Conservation (phyloP, 2,797 vertebrate species). For the Sebastes kiyomatsui region DNA sequence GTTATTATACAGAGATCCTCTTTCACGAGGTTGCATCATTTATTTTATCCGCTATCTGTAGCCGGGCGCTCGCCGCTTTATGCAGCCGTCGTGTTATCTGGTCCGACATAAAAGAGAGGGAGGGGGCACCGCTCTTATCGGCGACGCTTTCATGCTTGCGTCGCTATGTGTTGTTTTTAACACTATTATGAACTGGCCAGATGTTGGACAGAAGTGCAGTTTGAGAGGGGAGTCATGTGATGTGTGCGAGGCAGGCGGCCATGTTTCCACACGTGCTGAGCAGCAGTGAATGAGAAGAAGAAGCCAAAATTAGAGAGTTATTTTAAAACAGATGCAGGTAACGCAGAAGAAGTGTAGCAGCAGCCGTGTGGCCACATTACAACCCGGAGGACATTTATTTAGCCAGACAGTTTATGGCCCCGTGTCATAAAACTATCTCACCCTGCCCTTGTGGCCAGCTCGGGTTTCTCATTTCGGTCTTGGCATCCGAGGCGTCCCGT, state of each 20-base stretch:
- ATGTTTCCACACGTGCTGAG: slow-evolving; percentile 64
- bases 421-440: slow-evolving; percentile 61
- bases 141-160: slow-evolving; percentile 33
- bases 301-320: background rate
- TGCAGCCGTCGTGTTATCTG: slow-evolving; percentile 62
- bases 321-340: slow-evolving; percentile 9
- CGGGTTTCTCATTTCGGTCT: slow-evolving; percentile 52
- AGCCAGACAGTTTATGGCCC: slow-evolving; percentile 56
- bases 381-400: slow-evolving; percentile 43
- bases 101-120: slow-evolving; percentile 67
- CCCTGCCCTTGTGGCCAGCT: slow-evolving; percentile 48
- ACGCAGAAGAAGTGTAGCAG: background rate
- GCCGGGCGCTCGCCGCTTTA: slow-evolving; percentile 45
- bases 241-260: slow-evolving; percentile 66
- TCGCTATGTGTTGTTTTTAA: slow-evolving; percentile 32
- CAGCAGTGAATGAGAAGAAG: slow-evolving; percentile 29
- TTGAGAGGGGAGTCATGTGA: background rate
- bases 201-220: slow-evolving; percentile 84
- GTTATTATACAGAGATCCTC: slow-evolving; percentile 72
- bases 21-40: slow-evolving; percentile 77
- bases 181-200: slow-evolving; percentile 81
- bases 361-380: slow-evolving; percentile 39
- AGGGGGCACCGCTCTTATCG: slow-evolving; percentile 57
- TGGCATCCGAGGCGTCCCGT: slow-evolving; percentile 47
- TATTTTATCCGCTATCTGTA: slow-evolving; percentile 72